Percentiles rank a stretch among this genome's conserved stretches.
Evolutionary conservation across 2,888 invertebrate genomes (phyloP).

Genomic region (Polylopha cassiicola): DNA sequence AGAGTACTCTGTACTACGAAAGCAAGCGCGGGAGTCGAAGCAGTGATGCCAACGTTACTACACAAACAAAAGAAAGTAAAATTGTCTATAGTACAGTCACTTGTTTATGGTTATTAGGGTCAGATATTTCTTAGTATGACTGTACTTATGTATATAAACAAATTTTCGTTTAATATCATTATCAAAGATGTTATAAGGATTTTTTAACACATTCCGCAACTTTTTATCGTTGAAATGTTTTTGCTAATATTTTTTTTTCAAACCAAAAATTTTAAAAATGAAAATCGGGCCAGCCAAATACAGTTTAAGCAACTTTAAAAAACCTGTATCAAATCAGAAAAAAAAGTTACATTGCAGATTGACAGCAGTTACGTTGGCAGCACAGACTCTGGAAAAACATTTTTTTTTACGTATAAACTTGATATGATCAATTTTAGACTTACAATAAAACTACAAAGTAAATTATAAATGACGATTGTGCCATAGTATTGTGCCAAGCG

Average conservation of each 20-base stretch:
- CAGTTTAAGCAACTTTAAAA: too few species aligned
- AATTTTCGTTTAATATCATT: too few species aligned
- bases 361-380: slow-evolving; percentile 46
- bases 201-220: too few species aligned
- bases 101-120: too few species aligned
- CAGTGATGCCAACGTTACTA: slow-evolving; percentile 9
- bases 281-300: too few species aligned
- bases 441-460: slow-evolving; percentile 49
- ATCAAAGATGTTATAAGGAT: too few species aligned
- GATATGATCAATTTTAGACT: slow-evolving; percentile 68
- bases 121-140: too few species aligned
- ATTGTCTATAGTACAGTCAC: too few species aligned
- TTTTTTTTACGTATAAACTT: slow-evolving; percentile 71
- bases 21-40: slow-evolving; percentile 17
- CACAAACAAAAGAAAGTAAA: not conserved
- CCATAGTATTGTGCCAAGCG: slow-evolving; percentile 21
- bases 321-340: slow-evolving; percentile 35
- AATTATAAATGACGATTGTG: slow-evolving; percentile 27
- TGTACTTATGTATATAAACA: too few species aligned
- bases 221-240: too few species aligned
- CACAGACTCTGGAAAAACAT: slow-evolving; percentile 42
- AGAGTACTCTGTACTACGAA: slow-evolving; percentile 19
- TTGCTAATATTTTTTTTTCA: too few species aligned
- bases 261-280: too few species aligned
- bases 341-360: slow-evolving; percentile 42